Evolutionary conservation across 2,888 invertebrate species (phyloP).

Genomic region (Pollenia labialis): DNA sequence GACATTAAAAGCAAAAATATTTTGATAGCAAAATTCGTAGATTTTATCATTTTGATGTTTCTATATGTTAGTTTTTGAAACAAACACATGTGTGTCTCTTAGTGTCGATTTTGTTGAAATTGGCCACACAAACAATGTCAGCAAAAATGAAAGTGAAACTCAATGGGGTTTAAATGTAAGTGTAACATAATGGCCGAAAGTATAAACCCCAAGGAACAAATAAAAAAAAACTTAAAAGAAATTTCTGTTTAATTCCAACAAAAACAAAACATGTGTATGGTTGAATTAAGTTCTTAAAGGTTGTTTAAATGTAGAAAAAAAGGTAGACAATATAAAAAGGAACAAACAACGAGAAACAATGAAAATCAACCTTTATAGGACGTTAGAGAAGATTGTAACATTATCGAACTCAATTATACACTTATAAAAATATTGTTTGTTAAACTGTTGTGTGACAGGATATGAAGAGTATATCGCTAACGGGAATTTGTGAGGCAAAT

Average conservation of each 20-base stretch:
- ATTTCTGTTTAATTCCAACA: not conserved
- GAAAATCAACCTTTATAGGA: conserved; percentile 24
- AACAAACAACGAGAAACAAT: not conserved
- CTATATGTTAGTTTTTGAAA: conserved; percentile 20
- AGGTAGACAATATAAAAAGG: not conserved
- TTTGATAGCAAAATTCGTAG: conserved; percentile 59
- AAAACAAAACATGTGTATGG: conserved; percentile 36
- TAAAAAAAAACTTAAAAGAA: not conserved
- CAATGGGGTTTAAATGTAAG: conserved; percentile 54
- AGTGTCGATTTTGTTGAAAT: conserved; percentile 53
- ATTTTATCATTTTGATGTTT: conserved; percentile 58
- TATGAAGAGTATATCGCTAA: not conserved
- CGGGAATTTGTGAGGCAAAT: not conserved
- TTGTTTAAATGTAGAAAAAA: conserved; percentile 18
- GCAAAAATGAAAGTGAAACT: conserved; percentile 70
- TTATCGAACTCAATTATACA: conserved; percentile 33
- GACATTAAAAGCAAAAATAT: conserved; percentile 38
- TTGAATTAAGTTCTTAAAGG: conserved; percentile 47
- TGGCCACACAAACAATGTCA: conserved; percentile 66
- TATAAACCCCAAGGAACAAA: not conserved
- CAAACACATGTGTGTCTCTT: conserved; percentile 25
- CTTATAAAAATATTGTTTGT: conserved; percentile 16
- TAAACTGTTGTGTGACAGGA: not conserved
- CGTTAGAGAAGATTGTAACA: conserved; percentile 9
- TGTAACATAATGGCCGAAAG: conserved; percentile 7